A percentile compares a stretch with the other conserved stretches of the same genome.
Conservation (phyloP, 1,140 invertebrate genomes). For the Drosophila hydei region DNA sequence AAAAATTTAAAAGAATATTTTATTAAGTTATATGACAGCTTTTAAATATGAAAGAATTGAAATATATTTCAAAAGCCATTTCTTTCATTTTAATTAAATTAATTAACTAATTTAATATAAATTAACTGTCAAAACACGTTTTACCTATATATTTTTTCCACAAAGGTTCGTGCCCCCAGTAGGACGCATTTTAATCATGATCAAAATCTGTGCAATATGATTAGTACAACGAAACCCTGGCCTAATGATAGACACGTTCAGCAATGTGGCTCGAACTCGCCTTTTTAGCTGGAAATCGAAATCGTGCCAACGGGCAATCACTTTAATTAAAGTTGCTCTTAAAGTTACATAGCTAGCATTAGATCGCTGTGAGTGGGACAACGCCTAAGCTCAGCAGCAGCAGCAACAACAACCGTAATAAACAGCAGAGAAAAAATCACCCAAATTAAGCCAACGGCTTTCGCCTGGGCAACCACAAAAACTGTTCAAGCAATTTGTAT, state of each 20-base stretch:
- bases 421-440: slow-evolving; percentile 30
- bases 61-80: too few relatives aligned
- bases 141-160: too few relatives aligned
- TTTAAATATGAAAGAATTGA: too few relatives aligned
- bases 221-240: slow-evolving; percentile 23
- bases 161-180: too few relatives aligned
- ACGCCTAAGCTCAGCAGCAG: slow-evolving; percentile 55
- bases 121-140: too few relatives aligned
- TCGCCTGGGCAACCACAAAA: slow-evolving; percentile 56
- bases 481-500: slow-evolving; percentile 68
- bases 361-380: slow-evolving; percentile 49
- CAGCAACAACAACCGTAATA: slow-evolving; percentile 14
- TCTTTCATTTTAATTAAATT: too few relatives aligned
- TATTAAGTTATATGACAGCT: too few relatives aligned
- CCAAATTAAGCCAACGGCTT: slow-evolving; percentile 64
- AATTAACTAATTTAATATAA: too few relatives aligned
- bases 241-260: slow-evolving; percentile 56
- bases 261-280: slow-evolving; percentile 37
- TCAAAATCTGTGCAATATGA: slow-evolving; percentile 29
- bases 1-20: too few relatives aligned
- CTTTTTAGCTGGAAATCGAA: slow-evolving; percentile 60
- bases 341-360: slow-evolving; percentile 40
- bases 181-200: slow-evolving; percentile 28
- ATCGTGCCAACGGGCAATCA: slow-evolving; percentile 62
- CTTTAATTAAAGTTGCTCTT: slow-evolving; percentile 72